A percentile compares a stretch with the other conserved stretches of the same genome.
Evolutionary conservation across 2,797 vertebrate genomes (phyloP).

Genomic region (Chelon auratus): DNA sequence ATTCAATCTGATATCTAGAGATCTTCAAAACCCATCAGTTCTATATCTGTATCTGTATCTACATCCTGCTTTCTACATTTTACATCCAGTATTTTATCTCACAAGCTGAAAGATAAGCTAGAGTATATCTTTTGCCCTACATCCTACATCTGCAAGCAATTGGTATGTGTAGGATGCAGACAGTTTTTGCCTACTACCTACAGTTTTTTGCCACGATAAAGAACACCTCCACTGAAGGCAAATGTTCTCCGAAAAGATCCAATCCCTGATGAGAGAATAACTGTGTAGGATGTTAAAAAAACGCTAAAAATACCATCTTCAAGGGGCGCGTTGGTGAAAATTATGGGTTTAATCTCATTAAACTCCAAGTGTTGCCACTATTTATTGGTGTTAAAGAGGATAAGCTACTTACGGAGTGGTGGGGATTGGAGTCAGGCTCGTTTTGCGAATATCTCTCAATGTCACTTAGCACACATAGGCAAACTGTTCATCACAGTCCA

Average conservation of each 20-base stretch:
- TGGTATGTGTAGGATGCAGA: slow-evolving; percentile 1
- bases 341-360: slow-evolving; percentile 63
- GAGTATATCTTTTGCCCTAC: slow-evolving; percentile 1
- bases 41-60: background rate
- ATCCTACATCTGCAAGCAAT: slow-evolving; percentile 16
- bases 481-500: slow-evolving; percentile 46
- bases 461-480: slow-evolving; percentile 50
- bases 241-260: slow-evolving; percentile 22
- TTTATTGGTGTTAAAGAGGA: slow-evolving; percentile 69
- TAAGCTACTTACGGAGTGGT: slow-evolving; percentile 55
- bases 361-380: slow-evolving; percentile 49
- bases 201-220: slow-evolving; percentile 1
- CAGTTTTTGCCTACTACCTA: slow-evolving; percentile 4
- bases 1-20: background rate
- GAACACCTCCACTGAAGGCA: slow-evolving; percentile 13
- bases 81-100: slow-evolving; percentile 1
- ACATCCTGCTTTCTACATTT: background rate
- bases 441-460: slow-evolving; percentile 46
- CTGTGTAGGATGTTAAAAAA: slow-evolving; percentile 36
- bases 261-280: slow-evolving; percentile 43
- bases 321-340: slow-evolving; percentile 59
- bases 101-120: background rate
- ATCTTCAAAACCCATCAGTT: background rate
- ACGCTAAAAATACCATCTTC: slow-evolving; percentile 43
- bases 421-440: slow-evolving; percentile 49